Evolutionary conservation across 2,888 invertebrate species (phyloP).

Genomic region (Lymantria dispar): DNA sequence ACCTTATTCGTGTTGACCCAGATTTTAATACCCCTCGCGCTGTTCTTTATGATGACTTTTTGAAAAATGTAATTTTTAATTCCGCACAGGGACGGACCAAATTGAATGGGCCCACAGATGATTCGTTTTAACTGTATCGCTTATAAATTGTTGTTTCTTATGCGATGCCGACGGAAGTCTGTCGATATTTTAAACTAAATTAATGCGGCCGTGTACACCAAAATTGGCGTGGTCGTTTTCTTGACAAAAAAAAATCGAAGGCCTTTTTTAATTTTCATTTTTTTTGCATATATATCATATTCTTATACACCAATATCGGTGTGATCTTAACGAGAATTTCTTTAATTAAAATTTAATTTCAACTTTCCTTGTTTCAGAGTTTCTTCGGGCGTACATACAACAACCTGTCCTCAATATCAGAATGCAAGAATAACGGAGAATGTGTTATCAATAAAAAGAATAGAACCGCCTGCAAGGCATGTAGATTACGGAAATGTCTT

Average conservation of each 20-base stretch:
- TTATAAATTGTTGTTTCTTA: slow-evolving; percentile 77
- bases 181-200: slow-evolving; percentile 75
- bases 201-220: slow-evolving; percentile 59
- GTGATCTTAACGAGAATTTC: slow-evolving; percentile 25
- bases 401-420: slow-evolving; percentile 93
- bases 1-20: slow-evolving; percentile 74
- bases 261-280: slow-evolving; percentile 52
- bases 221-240: slow-evolving; percentile 58
- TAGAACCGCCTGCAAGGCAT: slow-evolving; percentile 95
- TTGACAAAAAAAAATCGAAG: slow-evolving; percentile 47
- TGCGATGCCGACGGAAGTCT: slow-evolving; percentile 65
- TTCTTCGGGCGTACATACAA: slow-evolving; percentile 96
- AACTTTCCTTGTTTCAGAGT: slow-evolving; percentile 85
- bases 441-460: slow-evolving; percentile 97
- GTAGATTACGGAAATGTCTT: slow-evolving; percentile 92
- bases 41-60: slow-evolving; percentile 80
- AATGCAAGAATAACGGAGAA: slow-evolving; percentile 95
- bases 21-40: slow-evolving; percentile 66
- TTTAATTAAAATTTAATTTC: slow-evolving; percentile 43
- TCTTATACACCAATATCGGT: slow-evolving; percentile 24
- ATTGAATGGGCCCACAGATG: slow-evolving; percentile 63
- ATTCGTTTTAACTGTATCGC: slow-evolving; percentile 73
- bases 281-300: slow-evolving; percentile 39
- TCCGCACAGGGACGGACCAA: slow-evolving; percentile 56
- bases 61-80: slow-evolving; percentile 81